Percentiles rank a stretch among this genome's conserved stretches.
Conservation (phyloP, 2,113 vertebrate species). For the Phalacrocorax carbo region DNA sequence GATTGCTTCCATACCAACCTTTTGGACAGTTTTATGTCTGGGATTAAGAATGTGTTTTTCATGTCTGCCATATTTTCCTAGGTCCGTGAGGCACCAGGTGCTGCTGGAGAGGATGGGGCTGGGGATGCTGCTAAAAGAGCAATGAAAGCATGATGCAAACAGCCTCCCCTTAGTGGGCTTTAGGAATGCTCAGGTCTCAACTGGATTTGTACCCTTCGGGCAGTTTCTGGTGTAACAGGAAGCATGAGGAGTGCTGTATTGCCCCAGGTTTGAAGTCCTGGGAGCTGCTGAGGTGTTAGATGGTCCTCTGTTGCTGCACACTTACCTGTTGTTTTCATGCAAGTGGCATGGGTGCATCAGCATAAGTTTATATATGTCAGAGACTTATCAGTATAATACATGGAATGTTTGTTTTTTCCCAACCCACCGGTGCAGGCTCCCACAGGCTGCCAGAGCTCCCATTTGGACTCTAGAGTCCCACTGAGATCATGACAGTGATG, state of each 20-base stretch:
- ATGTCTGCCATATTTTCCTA: not conserved
- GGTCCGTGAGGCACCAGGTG: not conserved
- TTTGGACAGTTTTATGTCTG: not conserved
- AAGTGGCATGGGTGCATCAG: not conserved
- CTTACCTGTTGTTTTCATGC: no score
- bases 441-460: slow-evolving; percentile 5
- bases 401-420: not conserved
- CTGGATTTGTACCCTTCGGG: not conserved
- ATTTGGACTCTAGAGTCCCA: slow-evolving; percentile 59
- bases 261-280: not conserved
- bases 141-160: rapidly evolving
- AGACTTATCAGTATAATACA: not conserved
- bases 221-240: not conserved
- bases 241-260: not conserved
- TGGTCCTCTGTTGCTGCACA: not conserved
- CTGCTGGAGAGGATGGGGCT: not conserved
- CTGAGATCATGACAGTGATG: slow-evolving; percentile 38
- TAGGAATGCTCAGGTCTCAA: not conserved
- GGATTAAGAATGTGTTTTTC: not conserved
- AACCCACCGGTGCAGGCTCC: not conserved
- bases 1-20: not conserved
- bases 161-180: not conserved
- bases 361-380: not conserved
- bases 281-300: not conserved
- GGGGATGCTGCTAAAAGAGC: not conserved